Percentiles rank a stretch among this genome's conserved stretches.
Evolutionary conservation across 1,140 invertebrate genomes (phyloP).

Genomic region (Theocolax elegans): DNA sequence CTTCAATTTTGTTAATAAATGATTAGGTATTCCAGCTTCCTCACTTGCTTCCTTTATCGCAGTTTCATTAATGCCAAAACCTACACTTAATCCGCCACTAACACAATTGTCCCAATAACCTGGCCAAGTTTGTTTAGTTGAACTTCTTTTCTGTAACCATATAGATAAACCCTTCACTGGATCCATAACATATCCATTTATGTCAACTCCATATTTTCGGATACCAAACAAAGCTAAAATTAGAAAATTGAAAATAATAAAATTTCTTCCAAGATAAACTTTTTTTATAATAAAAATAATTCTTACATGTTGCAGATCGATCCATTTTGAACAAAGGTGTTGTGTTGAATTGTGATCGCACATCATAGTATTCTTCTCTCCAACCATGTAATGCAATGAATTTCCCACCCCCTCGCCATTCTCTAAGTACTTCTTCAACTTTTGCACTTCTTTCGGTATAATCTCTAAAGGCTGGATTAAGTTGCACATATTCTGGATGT

Average conservation of each 20-base stretch:
- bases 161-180: slow-evolving; percentile 86
- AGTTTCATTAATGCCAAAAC: slow-evolving; percentile 87
- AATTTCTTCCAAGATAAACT: neutral
- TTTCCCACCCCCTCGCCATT: slow-evolving; percentile 72
- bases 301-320: slow-evolving; percentile 85
- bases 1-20: slow-evolving; percentile 79
- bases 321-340: slow-evolving; percentile 89
- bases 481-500: slow-evolving; percentile 77
- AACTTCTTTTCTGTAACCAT: slow-evolving; percentile 91
- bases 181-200: slow-evolving; percentile 91
- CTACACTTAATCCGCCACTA: slow-evolving; percentile 90
- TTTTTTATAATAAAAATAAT: neutral
- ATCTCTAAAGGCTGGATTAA: slow-evolving; percentile 86
- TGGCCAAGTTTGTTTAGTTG: slow-evolving; percentile 94
- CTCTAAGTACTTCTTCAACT: slow-evolving; percentile 82
- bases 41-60: slow-evolving; percentile 93
- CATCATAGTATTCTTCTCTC: slow-evolving; percentile 93
- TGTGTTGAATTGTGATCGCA: slow-evolving; percentile 77
- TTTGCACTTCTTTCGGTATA: slow-evolving; percentile 82
- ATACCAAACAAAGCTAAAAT: slow-evolving; percentile 85
- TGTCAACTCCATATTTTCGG: slow-evolving; percentile 92
- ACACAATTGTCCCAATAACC: slow-evolving; percentile 96
- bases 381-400: slow-evolving; percentile 84
- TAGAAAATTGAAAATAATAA: slow-evolving; percentile 23
- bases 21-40: slow-evolving; percentile 86